phyloP scores from a whole-genome alignment of 2,888 invertebrate species.

The Hirudinaria manillensis region DNA sequence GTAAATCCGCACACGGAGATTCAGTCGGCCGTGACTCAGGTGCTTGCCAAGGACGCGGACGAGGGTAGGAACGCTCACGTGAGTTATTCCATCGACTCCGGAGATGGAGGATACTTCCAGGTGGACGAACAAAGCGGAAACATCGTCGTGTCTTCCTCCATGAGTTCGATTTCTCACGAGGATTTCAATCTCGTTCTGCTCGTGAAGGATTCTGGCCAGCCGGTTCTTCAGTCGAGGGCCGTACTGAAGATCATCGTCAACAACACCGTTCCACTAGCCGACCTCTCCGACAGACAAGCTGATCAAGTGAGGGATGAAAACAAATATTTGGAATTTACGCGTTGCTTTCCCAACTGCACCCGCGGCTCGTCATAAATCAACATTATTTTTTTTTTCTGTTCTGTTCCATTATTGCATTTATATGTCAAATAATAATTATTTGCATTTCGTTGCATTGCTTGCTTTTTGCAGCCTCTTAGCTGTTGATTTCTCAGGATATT shows the following conservation, averaged over 20 bases:
- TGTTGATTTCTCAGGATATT: no score
- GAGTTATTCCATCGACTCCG: constrained; percentile 42
- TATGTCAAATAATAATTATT: no score
- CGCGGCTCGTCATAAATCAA: no score
- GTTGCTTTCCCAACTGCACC: no score
- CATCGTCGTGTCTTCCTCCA: constrained; percentile 48
- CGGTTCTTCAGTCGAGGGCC: constrained; percentile 3
- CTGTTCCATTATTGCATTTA: no score
- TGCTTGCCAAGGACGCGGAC: constrained; percentile 15
- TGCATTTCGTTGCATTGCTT: no score
- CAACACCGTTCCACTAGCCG: constrained; percentile 22
- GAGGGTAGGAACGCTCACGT: constrained; percentile 43
- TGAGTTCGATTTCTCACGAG: constrained; percentile 16
- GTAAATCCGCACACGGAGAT: not conserved
- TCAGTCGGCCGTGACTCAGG: not conserved
- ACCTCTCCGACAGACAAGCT: not conserved
- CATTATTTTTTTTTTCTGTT: no score
- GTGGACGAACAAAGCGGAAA: constrained; percentile 54
- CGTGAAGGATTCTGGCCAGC: constrained; percentile 6
- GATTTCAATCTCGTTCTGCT: constrained; percentile 18
- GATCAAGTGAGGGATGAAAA: no score
- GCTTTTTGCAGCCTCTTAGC: no score
- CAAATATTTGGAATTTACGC: no score
- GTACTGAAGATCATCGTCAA: constrained; percentile 26
- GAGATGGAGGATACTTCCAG: constrained; percentile 52